Evolutionary conservation across 2,113 vertebrate species (phyloP).

Genomic region (Phrynocephalus versicolor): DNA sequence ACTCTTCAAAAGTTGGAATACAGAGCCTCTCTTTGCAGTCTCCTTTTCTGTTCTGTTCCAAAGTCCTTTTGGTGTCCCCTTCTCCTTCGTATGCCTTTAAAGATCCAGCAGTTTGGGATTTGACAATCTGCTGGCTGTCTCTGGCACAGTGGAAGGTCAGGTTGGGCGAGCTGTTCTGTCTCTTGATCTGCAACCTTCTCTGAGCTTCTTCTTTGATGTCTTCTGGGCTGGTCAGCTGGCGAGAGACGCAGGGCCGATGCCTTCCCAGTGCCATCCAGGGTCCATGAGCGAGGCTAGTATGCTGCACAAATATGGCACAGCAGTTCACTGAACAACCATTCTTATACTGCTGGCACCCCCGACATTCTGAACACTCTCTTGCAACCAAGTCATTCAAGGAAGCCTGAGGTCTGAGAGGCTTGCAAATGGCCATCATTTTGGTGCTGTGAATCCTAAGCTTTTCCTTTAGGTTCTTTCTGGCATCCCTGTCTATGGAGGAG

Average conservation of each 20-base stretch:
- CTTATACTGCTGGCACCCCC: constrained; percentile 46
- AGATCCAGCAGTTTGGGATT: constrained; percentile 76
- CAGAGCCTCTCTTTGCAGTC: constrained; percentile 74
- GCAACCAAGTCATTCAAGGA: constrained; percentile 50
- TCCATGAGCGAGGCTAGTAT: constrained; percentile 37
- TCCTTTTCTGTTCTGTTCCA: constrained; percentile 61
- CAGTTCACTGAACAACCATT: constrained; percentile 41
- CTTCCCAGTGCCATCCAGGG: constrained; percentile 10
- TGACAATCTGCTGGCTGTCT: constrained; percentile 62
- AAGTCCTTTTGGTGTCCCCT: constrained; percentile 19
- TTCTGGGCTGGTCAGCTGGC: constrained; percentile 76
- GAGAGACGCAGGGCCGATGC: constrained; percentile 55
- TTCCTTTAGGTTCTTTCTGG: constrained; percentile 81
- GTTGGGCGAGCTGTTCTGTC: constrained; percentile 85
- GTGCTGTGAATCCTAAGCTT: constrained; percentile 83
- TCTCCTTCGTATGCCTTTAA: constrained; percentile 45
- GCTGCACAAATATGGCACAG: constrained; percentile 43
- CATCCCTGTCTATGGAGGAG: constrained; percentile 63
- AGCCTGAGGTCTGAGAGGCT: constrained; percentile 76
- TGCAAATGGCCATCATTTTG: constrained; percentile 75
- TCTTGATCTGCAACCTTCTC: constrained; percentile 79
- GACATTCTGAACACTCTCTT: constrained; percentile 52
- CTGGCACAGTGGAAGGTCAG: constrained; percentile 67
- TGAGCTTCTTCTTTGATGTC: constrained; percentile 86
- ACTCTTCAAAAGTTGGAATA: constrained; percentile 89